phyloP scores from a whole-genome alignment of 1,140 invertebrate species.

The Pemphigus obesinymphae region DNA sequence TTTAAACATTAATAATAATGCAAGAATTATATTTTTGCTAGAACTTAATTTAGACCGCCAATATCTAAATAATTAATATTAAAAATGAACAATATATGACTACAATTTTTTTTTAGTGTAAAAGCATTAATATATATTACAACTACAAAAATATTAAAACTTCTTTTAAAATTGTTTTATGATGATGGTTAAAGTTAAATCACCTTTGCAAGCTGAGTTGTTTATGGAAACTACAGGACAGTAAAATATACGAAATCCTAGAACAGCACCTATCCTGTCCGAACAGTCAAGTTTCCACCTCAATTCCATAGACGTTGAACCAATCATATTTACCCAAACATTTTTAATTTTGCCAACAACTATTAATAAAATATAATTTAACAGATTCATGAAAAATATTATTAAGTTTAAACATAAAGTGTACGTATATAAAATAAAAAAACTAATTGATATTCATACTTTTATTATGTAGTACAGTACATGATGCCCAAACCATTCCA shows the following conservation, averaged over 20 bases:
- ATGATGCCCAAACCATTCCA: constrained; percentile 72
- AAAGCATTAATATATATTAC: too few species aligned
- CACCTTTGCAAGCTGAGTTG: constrained; percentile 53
- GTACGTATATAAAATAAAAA: background rate
- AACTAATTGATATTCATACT: constrained; percentile 45
- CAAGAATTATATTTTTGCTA: too few species aligned
- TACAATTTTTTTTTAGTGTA: too few species aligned
- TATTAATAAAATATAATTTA: constrained; percentile 33
- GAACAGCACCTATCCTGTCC: constrained; percentile 60
- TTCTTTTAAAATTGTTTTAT: too few species aligned
- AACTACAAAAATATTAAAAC: too few species aligned
- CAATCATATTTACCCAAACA: constrained; percentile 58
- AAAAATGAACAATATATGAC: too few species aligned
- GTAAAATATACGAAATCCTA: constrained; percentile 64
- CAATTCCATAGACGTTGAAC: constrained; percentile 59
- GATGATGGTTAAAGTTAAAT: too few species aligned
- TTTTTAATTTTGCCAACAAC: constrained; percentile 64
- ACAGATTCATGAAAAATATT: too few species aligned
- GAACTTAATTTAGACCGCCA: too few species aligned
- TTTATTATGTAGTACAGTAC: constrained; percentile 66
- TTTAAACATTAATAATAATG: too few species aligned
- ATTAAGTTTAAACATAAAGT: background rate
- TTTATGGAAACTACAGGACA: constrained; percentile 60
- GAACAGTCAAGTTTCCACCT: constrained; percentile 68
- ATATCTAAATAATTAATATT: too few species aligned